These are phyloP conservation scores for Heptranchias perlo DNA, from an alignment of 2,113 vertebrate species.

Conservation along the genomic window DNA sequence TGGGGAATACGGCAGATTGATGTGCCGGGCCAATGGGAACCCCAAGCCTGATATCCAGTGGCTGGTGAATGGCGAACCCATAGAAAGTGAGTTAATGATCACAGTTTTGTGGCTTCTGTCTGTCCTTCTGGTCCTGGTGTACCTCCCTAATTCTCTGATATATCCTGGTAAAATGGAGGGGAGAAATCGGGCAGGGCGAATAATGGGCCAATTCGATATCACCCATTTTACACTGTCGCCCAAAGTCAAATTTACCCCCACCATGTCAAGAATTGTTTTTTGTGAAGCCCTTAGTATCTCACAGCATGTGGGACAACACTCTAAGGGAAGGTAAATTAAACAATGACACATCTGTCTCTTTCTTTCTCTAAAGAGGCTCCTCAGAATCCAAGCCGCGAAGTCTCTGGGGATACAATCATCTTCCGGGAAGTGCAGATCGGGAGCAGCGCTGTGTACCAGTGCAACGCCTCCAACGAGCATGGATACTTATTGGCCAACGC, in stretches of 20 bases:
- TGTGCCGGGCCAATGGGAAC: constrained; percentile 87
- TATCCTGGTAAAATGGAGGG: not conserved
- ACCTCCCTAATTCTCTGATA: not conserved
- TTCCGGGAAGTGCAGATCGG: constrained; percentile 87
- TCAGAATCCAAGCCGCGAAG: constrained; percentile 67
- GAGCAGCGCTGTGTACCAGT: constrained; percentile 87
- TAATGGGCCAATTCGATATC: not conserved
- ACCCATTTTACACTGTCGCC: not conserved
- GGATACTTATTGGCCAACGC: constrained; percentile 92
- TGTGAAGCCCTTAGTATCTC: not conserved
- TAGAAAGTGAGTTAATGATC: constrained; percentile 65
- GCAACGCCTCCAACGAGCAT: constrained; percentile 91
- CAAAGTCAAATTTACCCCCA: not conserved
- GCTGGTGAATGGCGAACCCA: constrained; percentile 78
- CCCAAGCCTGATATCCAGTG: constrained; percentile 90
- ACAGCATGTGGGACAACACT: not conserved
- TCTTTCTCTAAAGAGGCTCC: constrained; percentile 55
- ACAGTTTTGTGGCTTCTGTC: not conserved
- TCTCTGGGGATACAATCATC: constrained; percentile 81
- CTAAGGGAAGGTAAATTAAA: not conserved
- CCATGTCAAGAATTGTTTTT: not conserved
- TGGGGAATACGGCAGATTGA: constrained; percentile 76
- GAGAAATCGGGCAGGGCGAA: not conserved
- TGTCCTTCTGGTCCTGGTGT: not conserved
- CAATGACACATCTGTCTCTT: not conserved